A percentile compares a stretch with the other conserved stretches of the same genome.
These are phyloP conservation scores for Beris chalybata DNA, from an alignment of 2,888 invertebrate species.

Conservation along the genomic window DNA sequence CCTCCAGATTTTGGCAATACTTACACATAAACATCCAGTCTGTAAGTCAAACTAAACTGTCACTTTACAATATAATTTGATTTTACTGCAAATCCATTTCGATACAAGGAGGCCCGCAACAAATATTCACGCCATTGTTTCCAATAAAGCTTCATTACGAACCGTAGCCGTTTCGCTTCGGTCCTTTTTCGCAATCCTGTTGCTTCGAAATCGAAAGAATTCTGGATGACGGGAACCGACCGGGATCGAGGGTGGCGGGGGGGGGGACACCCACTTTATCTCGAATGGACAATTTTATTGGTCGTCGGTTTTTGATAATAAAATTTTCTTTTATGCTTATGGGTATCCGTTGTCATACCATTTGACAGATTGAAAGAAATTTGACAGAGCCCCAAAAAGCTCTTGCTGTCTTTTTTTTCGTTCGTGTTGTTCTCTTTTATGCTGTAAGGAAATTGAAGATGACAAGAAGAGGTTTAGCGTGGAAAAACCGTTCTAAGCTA, in stretches of 20 bases:
- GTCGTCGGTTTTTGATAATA: constrained; percentile 31
- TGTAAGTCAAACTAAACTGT: no score
- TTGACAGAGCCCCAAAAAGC: constrained; percentile 27
- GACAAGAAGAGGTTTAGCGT: constrained; percentile 22
- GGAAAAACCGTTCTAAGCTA: background rate
- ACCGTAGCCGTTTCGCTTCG: constrained; percentile 17
- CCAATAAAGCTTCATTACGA: constrained; percentile 28
- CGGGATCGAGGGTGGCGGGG: background rate
- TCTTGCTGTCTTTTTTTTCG: background rate
- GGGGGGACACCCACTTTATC: constrained; percentile 17
- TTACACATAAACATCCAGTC: no score
- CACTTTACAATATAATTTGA: constrained; percentile 18
- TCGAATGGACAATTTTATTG: constrained; percentile 32
- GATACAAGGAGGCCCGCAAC: background rate
- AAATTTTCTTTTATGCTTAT: constrained; percentile 33
- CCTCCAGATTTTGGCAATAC: no score
- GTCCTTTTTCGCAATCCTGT: constrained; percentile 10
- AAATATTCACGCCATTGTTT: constrained; percentile 26
- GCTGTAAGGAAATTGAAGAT: constrained; percentile 21
- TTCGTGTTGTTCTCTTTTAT: constrained; percentile 15
- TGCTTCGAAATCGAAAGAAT: constrained; percentile 4
- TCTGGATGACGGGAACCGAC: background rate
- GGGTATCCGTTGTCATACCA: constrained; percentile 33
- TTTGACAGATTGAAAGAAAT: constrained; percentile 32
- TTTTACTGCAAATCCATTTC: constrained; percentile 25